Evolutionary conservation across 1,140 invertebrate genomes (phyloP).

Genomic region (Rhizoglyphus robini): DNA sequence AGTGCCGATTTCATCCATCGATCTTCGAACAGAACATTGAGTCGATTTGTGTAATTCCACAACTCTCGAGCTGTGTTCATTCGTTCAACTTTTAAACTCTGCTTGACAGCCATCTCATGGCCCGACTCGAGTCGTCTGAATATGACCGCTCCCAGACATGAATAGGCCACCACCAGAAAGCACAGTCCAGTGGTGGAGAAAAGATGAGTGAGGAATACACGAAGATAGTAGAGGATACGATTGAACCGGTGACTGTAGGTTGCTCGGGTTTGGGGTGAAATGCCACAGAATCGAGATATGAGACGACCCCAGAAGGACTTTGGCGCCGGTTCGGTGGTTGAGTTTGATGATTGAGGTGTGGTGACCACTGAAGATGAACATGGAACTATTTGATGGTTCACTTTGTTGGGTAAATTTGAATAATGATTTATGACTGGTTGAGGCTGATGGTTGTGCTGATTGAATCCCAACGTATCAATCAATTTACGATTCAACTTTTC

Average conservation of each 20-base stretch:
- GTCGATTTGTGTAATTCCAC: conserved; percentile 54
- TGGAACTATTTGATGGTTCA: not conserved
- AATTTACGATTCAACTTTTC: too few relatives aligned
- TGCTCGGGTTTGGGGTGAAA: not conserved
- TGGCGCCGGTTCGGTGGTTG: not conserved
- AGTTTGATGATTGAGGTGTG: not conserved
- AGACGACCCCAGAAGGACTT: not conserved
- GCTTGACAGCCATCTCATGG: conserved; percentile 37
- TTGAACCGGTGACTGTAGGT: not conserved
- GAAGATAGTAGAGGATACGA: conserved; percentile 25
- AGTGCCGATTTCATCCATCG: conserved; percentile 57
- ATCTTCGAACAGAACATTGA: conserved; percentile 60
- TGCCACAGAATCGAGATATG: not conserved
- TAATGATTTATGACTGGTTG: too few relatives aligned
- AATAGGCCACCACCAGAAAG: conserved; percentile 81
- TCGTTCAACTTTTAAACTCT: conserved; percentile 24
- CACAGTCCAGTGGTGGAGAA: conserved; percentile 75
- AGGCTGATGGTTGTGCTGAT: too few relatives aligned
- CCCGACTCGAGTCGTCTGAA: conserved; percentile 72
- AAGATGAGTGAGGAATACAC: conserved; percentile 35
- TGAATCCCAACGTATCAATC: too few relatives aligned
- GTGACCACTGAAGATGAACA: not conserved
- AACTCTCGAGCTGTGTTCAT: conserved; percentile 35
- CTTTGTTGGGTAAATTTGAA: too few relatives aligned
- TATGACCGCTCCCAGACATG: conserved; percentile 79